Conservation (phyloP, 2,797 vertebrate species). For the Streptopelia turtur region DNA sequence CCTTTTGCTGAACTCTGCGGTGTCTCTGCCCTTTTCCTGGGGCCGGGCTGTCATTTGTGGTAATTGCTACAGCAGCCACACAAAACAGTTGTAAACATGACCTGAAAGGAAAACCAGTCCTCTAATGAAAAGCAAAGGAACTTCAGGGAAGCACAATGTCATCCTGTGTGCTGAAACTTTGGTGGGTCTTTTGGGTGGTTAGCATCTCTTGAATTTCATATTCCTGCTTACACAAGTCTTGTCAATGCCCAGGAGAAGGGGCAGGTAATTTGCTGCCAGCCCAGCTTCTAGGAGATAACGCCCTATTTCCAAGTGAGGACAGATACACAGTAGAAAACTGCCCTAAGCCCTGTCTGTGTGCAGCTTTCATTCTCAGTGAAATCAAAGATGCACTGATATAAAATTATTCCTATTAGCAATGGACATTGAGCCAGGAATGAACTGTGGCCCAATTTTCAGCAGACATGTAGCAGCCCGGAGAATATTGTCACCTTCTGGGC, state of each 20-base stretch:
- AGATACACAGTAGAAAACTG: neutral
- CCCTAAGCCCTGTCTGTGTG: neutral
- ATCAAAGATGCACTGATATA: neutral
- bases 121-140: neutral
- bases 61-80: neutral
- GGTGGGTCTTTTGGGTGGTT: neutral
- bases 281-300: neutral
- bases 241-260: neutral
- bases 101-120: neutral
- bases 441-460: neutral
- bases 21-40: neutral
- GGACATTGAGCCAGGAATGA: neutral
- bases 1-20: neutral
- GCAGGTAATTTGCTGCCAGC: neutral
- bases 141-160: neutral
- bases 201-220: neutral
- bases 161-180: neutral
- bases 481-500: neutral
- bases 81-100: neutral
- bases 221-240: neutral
- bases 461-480: neutral
- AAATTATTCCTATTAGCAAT: neutral
- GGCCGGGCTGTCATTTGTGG: rapidly evolving
- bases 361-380: neutral
- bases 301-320: neutral